phyloP scores from a whole-genome alignment of 2,113 vertebrate genomes.

The Caranx ignobilis region DNA sequence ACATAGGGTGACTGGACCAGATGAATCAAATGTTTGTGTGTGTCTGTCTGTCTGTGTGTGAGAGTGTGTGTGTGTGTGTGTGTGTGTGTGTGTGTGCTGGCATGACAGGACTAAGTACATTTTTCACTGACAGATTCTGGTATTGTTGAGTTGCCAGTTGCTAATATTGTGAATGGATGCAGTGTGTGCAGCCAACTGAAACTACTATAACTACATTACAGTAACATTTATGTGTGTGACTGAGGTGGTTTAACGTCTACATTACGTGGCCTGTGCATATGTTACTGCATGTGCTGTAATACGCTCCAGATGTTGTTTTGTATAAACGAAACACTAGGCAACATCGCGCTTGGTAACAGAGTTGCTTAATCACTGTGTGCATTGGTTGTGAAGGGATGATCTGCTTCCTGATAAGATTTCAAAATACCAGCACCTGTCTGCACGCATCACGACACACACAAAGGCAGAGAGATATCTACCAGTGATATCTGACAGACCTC shows the following conservation, averaged over 20 bases:
- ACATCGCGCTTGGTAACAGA: conserved; percentile 8
- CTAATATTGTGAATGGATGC: conserved; percentile 41
- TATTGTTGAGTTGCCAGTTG: conserved; percentile 29
- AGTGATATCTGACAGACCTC: conserved; percentile 10
- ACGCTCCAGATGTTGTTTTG: conserved; percentile 56
- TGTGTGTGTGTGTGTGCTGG: conserved; percentile 22
- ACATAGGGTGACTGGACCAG: conserved; percentile 56
- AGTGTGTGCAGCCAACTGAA: conserved; percentile 1
- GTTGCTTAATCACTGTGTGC: neutral
- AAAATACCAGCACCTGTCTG: conserved; percentile 29
- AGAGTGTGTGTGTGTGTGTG: conserved; percentile 46
- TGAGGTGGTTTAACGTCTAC: neutral
- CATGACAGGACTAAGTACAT: conserved; percentile 36
- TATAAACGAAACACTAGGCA: conserved; percentile 11
- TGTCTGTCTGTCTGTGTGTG: conserved; percentile 38
- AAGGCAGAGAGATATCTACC: neutral
- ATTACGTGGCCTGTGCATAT: conserved; percentile 14
- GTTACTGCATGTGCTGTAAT: conserved; percentile 30
- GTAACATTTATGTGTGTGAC: conserved; percentile 15
- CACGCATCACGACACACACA: neutral
- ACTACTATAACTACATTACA: neutral
- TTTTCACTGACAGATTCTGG: conserved; percentile 46
- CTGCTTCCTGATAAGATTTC: conserved; percentile 17
- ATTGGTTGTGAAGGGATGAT: no score
- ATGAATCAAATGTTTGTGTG: conserved; percentile 57